phyloP scores from a whole-genome alignment of 2,888 invertebrate species.

The Carterocephalus palaemon region DNA sequence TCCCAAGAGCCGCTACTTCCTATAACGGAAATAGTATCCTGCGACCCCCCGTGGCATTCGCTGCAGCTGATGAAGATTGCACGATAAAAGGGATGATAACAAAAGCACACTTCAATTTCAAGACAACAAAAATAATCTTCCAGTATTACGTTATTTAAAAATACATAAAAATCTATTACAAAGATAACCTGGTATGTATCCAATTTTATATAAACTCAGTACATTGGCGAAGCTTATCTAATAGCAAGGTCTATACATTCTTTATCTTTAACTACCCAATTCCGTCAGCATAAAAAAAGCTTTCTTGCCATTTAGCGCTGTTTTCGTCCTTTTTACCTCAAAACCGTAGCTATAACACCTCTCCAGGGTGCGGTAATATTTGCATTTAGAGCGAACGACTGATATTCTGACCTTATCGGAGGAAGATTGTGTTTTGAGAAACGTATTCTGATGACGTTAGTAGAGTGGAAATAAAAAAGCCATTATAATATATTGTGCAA shows the following conservation, averaged over 20 bases:
- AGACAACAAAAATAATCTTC: no score
- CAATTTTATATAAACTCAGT: slow-evolving; percentile 19
- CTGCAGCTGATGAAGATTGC: slow-evolving; percentile 63
- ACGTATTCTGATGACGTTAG: slow-evolving; percentile 62
- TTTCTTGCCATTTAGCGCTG: slow-evolving; percentile 71
- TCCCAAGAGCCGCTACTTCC: slow-evolving; percentile 57
- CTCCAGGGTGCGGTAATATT: slow-evolving; percentile 74
- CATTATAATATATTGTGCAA: no score
- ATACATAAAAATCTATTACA: slow-evolving; percentile 12
- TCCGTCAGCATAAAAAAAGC: slow-evolving; percentile 69
- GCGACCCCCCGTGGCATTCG: slow-evolving; percentile 48
- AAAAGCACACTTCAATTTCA: no score
- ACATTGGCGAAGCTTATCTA: slow-evolving; percentile 39
- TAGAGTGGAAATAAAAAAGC: slow-evolving; percentile 39
- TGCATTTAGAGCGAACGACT: slow-evolving; percentile 77
- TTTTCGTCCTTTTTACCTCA: slow-evolving; percentile 73
- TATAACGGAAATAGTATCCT: slow-evolving; percentile 53
- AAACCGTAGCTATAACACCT: slow-evolving; percentile 72
- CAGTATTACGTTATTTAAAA: slow-evolving; percentile 15
- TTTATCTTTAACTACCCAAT: slow-evolving; percentile 70
- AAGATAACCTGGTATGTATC: slow-evolving; percentile 14
- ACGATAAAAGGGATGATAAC: no score
- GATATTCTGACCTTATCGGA: slow-evolving; percentile 75
- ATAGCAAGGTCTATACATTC: slow-evolving; percentile 59
- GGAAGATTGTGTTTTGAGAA: slow-evolving; percentile 69